phyloP scores from a whole-genome alignment of 2,888 invertebrate genomes.

The Caenorhabditis afra region DNA sequence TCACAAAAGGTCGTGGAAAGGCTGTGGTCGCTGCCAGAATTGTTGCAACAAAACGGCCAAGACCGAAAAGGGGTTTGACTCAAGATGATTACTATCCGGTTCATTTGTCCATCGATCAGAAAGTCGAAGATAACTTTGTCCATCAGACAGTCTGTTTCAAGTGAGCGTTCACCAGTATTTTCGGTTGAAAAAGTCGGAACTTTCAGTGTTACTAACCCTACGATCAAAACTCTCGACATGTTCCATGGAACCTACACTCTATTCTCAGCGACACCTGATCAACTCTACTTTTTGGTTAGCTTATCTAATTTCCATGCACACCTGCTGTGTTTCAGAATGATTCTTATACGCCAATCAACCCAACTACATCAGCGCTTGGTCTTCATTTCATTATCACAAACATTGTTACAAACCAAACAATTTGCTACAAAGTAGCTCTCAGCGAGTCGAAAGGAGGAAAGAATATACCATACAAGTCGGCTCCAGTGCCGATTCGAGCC shows the following conservation, averaged over 20 bases:
- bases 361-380: slow-evolving; percentile 57
- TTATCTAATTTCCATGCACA: neutral
- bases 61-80: slow-evolving; percentile 60
- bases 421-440: slow-evolving; percentile 66
- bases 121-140: slow-evolving; percentile 59
- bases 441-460: slow-evolving; percentile 65
- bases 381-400: slow-evolving; percentile 64
- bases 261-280: slow-evolving; percentile 64
- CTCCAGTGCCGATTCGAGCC: slow-evolving; percentile 75
- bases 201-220: slow-evolving; percentile 65
- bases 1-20: slow-evolving; percentile 69
- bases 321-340: slow-evolving; percentile 34
- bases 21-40: slow-evolving; percentile 73
- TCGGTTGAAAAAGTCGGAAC: too few species aligned
- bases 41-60: slow-evolving; percentile 68
- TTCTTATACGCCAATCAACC: slow-evolving; percentile 38
- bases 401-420: slow-evolving; percentile 36
- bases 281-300: slow-evolving; percentile 34
- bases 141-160: slow-evolving; percentile 74
- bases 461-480: slow-evolving; percentile 71
- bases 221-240: slow-evolving; percentile 72
- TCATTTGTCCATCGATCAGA: slow-evolving; percentile 65
- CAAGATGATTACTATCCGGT: slow-evolving; percentile 74
- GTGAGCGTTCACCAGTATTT: slow-evolving; percentile 47
- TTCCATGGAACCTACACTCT: slow-evolving; percentile 77